phyloP scores from a whole-genome alignment of 2,797 vertebrate species.

The Aratinga solstitialis region DNA sequence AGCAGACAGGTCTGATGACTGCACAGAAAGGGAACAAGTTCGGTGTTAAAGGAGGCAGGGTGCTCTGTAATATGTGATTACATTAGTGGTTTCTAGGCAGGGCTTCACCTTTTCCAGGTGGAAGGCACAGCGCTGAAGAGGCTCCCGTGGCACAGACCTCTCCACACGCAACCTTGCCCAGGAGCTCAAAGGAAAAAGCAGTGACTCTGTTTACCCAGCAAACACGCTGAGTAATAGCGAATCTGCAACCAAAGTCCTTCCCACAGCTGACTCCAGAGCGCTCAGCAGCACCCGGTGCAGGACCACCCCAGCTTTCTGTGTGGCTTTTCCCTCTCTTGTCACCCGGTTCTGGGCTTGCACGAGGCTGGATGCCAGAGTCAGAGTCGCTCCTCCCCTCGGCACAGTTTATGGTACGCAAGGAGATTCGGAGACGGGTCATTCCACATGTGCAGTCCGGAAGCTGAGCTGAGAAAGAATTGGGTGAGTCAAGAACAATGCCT shows the following conservation, averaged over 20 bases:
- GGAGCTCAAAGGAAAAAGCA: constrained; percentile 24
- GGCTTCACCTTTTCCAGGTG: constrained; percentile 33
- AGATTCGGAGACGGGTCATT: neutral
- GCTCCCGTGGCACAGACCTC: neutral
- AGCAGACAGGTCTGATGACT: constrained; percentile 44
- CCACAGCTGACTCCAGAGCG: neutral
- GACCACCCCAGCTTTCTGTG: neutral
- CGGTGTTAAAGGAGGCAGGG: neutral
- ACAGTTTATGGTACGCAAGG: neutral
- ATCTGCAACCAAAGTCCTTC: constrained; percentile 10
- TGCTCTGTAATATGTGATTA: neutral
- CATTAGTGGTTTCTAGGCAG: neutral
- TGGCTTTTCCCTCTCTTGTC: neutral
- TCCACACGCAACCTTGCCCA: neutral
- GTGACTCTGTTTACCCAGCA: constrained; percentile 10
- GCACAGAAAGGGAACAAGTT: constrained; percentile 33
- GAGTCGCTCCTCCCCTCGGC: neutral
- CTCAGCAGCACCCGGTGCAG: neutral
- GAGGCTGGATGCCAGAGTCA: neutral
- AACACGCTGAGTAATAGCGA: constrained; percentile 25
- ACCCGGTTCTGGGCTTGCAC: neutral
- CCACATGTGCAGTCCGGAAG: constrained; percentile 15
- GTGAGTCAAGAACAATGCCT: constrained; percentile 53
- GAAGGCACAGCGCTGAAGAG: neutral
- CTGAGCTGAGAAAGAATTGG: neutral